Evolutionary conservation across 2,888 invertebrate genomes (phyloP).

Genomic region (Callyntrura sp.): DNA sequence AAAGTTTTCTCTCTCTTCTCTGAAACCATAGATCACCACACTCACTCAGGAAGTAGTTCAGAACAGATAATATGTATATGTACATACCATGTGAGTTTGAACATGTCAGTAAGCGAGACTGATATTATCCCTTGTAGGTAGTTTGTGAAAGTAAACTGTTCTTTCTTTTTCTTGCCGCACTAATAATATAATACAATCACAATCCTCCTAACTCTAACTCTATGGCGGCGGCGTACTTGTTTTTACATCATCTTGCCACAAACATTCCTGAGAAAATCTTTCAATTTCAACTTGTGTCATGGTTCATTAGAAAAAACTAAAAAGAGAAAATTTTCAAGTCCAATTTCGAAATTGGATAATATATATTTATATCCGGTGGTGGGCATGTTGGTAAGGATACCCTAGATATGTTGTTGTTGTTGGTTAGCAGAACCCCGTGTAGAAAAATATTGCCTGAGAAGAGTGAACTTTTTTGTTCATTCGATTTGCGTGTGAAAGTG

Average conservation of each 20-base stretch:
- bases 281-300: constrained; percentile 82
- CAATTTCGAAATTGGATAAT: constrained; percentile 70
- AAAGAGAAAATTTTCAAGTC: constrained; percentile 69
- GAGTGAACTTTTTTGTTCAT: background rate
- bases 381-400: no score
- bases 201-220: constrained; percentile 11
- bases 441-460: no score
- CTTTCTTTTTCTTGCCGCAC: background rate
- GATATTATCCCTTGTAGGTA: no score
- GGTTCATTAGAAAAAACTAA: constrained; percentile 81
- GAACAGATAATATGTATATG: background rate
- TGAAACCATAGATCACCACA: constrained; percentile 4
- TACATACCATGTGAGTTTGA: no score
- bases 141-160: no score
- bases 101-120: no score
- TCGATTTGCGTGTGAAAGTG: background rate
- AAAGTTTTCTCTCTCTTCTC: constrained; percentile 19
- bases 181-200: constrained; percentile 21
- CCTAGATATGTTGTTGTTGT: no score
- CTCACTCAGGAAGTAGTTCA: background rate
- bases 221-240: background rate
- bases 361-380: background rate
- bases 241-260: constrained; percentile 64
- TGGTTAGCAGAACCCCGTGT: no score
- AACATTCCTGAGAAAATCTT: constrained; percentile 73